A percentile compares a stretch with the other conserved stretches of the same genome.
Evolutionary conservation across 2,888 invertebrate genomes (phyloP).

Genomic region (Lumbricus terrestris): DNA sequence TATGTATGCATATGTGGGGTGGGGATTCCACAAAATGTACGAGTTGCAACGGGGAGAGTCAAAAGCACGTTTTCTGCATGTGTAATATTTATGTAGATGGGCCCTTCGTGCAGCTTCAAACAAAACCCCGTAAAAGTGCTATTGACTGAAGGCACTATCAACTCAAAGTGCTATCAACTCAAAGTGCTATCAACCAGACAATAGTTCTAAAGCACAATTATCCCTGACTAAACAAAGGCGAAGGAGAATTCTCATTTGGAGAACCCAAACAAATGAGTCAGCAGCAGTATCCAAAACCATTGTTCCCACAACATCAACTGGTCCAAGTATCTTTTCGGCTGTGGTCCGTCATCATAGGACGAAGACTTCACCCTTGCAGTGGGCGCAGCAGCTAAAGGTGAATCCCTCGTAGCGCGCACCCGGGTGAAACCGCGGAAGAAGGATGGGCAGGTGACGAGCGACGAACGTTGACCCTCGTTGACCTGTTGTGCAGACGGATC

Average conservation of each 20-base stretch:
- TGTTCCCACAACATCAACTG: background rate
- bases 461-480: background rate
- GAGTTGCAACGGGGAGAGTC: no score
- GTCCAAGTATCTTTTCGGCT: background rate
- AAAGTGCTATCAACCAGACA: no score
- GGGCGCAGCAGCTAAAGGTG: constrained; percentile 51
- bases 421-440: constrained; percentile 49
- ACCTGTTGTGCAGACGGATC: background rate
- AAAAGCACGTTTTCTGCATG: no score
- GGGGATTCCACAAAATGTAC: no score
- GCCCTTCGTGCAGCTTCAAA: no score
- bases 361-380: constrained; percentile 52
- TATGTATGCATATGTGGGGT: no score
- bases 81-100: no score
- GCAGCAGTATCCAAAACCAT: constrained; percentile 39
- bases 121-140: no score
- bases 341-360: constrained; percentile 41
- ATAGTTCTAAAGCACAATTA: background rate
- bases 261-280: constrained; percentile 39
- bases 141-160: no score
- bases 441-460: background rate
- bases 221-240: constrained; percentile 37
- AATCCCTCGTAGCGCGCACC: constrained; percentile 50
- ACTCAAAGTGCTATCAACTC: no score
- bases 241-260: constrained; percentile 35